Percentiles rank a stretch among this genome's conserved stretches.
Evolutionary conservation across 1,140 invertebrate species (phyloP).

Genomic region (Pantala flavescens): DNA sequence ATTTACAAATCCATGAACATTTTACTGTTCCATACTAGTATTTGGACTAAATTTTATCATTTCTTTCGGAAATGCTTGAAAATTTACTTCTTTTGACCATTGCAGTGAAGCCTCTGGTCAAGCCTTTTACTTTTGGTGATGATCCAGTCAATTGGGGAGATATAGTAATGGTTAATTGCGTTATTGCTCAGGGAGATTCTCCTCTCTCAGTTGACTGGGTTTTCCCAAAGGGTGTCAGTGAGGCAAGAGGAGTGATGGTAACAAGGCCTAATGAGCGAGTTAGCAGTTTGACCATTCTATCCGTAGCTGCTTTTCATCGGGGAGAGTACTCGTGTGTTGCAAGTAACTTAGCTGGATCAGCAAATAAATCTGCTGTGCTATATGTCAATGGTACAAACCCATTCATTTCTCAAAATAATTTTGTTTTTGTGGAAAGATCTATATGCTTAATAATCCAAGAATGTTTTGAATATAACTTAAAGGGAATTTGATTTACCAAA

Average conservation of each 20-base stretch:
- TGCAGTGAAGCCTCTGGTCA: conserved; percentile 57
- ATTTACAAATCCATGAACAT: no score
- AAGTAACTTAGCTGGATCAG: conserved; percentile 47
- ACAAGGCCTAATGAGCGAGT: conserved; percentile 24
- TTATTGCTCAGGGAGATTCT: conserved; percentile 29
- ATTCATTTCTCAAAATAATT: neutral
- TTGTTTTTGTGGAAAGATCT: neutral
- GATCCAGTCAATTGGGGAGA: conserved; percentile 38
- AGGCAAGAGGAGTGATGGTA: conserved; percentile 13
- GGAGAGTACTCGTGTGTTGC: conserved; percentile 25
- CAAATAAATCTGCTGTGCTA: conserved; percentile 48
- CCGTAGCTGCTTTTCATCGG: conserved; percentile 29
- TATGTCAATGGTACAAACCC: conserved; percentile 48
- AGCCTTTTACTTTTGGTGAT: conserved; percentile 60
- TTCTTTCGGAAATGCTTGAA: neutral
- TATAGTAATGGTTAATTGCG: conserved; percentile 37
- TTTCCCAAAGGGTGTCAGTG: conserved; percentile 27
- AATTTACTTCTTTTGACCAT: conserved; percentile 28
- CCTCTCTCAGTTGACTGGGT: conserved; percentile 28
- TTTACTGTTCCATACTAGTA: no score
- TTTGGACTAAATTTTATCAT: no score
- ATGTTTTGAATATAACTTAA: no score
- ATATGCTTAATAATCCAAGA: no score
- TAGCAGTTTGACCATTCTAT: conserved; percentile 26
- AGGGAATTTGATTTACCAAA: no score